These are phyloP conservation scores for Philereme vetulata DNA, from an alignment of 2,888 invertebrate genomes.

Conservation along the genomic window DNA sequence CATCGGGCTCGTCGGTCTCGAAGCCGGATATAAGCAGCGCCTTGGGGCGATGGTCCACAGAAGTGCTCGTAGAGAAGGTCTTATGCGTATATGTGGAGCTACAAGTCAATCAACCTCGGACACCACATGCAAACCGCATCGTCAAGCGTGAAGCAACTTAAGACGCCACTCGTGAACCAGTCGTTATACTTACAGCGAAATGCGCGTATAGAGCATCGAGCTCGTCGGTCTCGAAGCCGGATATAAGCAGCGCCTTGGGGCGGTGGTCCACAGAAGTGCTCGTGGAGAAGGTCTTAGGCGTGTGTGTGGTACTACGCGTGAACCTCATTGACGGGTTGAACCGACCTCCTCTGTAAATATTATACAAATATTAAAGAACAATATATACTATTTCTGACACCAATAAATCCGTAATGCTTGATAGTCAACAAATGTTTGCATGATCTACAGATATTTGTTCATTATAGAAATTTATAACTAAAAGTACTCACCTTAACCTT, in stretches of 20 bases:
- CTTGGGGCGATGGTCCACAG: no score
- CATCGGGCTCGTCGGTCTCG: slow-evolving; percentile 85
- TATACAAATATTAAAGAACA: not conserved
- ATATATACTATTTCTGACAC: no score
- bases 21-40: no score
- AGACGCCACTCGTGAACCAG: not conserved
- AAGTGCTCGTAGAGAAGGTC: no score
- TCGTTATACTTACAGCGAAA: slow-evolving; percentile 87
- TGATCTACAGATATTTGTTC: no score
- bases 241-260: slow-evolving; percentile 92
- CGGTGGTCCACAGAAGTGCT: slow-evolving; percentile 91
- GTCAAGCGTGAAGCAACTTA: no score
- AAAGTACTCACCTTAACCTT: slow-evolving; percentile 63
- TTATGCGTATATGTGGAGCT: no score
- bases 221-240: slow-evolving; percentile 94
- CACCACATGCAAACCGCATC: no score
- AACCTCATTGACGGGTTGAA: slow-evolving; percentile 64
- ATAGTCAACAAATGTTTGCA: no score
- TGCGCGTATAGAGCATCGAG: slow-evolving; percentile 91
- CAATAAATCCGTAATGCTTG: no score
- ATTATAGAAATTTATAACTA: no score
- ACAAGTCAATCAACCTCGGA: no score
- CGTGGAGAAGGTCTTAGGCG: slow-evolving; percentile 65
- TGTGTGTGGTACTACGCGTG: slow-evolving; percentile 55
- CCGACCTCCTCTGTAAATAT: slow-evolving; percentile 60